Evolutionary conservation across 2,888 invertebrate genomes (phyloP).

Genomic region (Harpalus rufipes): DNA sequence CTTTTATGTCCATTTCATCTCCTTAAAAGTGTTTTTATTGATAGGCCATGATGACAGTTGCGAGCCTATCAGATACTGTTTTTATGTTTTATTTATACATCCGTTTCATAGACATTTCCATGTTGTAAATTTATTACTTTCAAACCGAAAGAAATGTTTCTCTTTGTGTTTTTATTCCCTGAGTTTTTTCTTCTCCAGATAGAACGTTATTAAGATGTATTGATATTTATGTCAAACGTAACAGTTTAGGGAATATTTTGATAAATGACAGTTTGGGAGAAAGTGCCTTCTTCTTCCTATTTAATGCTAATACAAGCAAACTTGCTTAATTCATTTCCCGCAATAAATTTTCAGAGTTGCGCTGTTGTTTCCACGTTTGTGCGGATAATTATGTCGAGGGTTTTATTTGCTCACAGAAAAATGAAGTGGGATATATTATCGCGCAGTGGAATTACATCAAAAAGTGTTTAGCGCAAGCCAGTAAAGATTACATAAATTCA

Average conservation of each 20-base stretch:
- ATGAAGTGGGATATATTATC: constrained; percentile 36
- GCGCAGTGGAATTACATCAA: constrained; percentile 41
- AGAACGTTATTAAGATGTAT: constrained; percentile 66
- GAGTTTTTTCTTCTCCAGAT: constrained; percentile 53
- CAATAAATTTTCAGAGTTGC: constrained; percentile 9
- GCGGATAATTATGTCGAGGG: constrained; percentile 16
- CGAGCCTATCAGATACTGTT: constrained; percentile 66
- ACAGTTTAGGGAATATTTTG: constrained; percentile 67
- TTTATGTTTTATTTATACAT: constrained; percentile 67
- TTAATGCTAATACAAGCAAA: constrained; percentile 61
- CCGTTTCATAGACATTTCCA: constrained; percentile 66
- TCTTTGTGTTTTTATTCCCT: constrained; percentile 66
- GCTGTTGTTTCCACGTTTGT: constrained; percentile 34
- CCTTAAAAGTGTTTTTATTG: constrained; percentile 67
- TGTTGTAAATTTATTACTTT: constrained; percentile 66
- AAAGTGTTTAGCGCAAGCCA: constrained; percentile 36
- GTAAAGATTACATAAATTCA: constrained; percentile 63
- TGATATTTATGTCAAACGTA: constrained; percentile 66
- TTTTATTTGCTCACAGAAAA: constrained; percentile 14
- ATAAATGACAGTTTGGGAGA: constrained; percentile 62
- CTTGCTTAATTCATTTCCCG: constrained; percentile 55
- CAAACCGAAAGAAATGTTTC: constrained; percentile 64
- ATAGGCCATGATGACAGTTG: constrained; percentile 63
- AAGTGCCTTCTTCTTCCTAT: neutral
- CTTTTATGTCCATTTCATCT: constrained; percentile 67